Conservation (phyloP, 1,140 invertebrate genomes). For the Eciton burchellii region DNA sequence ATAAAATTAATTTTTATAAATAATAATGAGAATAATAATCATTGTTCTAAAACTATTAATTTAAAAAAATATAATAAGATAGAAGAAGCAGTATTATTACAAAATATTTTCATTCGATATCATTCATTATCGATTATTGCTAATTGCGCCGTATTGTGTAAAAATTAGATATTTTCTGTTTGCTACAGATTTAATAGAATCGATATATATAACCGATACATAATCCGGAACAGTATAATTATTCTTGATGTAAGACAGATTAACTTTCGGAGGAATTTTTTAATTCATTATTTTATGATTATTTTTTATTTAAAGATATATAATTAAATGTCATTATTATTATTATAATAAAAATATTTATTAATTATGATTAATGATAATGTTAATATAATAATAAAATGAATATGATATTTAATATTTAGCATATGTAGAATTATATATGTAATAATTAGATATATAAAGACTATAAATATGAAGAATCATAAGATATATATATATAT, state of each 20-base stretch:
- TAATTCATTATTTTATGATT: not conserved
- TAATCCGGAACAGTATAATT: not conserved
- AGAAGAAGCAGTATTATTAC: not conserved
- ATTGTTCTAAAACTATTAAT: not conserved
- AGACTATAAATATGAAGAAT: too few relatives aligned
- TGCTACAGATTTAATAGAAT: slow-evolving; percentile 45
- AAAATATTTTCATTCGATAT: slow-evolving; percentile 19
- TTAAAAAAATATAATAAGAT: not conserved
- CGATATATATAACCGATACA: too few relatives aligned
- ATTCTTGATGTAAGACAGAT: not conserved
- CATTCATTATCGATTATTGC: slow-evolving; percentile 38
- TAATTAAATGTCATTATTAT: too few relatives aligned
- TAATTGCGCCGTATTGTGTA: slow-evolving; percentile 48
- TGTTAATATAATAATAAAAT: too few relatives aligned
- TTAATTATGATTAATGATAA: too few relatives aligned
- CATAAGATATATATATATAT: not conserved
- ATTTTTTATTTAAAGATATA: too few relatives aligned
- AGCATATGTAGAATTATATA: too few relatives aligned
- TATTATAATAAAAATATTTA: not conserved
- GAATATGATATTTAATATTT: too few relatives aligned
- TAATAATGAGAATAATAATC: not conserved
- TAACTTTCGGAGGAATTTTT: not conserved
- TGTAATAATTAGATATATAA: too few relatives aligned
- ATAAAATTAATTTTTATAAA: not conserved
- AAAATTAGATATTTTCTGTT: slow-evolving; percentile 18